These are phyloP conservation scores for Falcaria lacertinaria DNA, from an alignment of 2,888 invertebrate species.

Conservation along the genomic window DNA sequence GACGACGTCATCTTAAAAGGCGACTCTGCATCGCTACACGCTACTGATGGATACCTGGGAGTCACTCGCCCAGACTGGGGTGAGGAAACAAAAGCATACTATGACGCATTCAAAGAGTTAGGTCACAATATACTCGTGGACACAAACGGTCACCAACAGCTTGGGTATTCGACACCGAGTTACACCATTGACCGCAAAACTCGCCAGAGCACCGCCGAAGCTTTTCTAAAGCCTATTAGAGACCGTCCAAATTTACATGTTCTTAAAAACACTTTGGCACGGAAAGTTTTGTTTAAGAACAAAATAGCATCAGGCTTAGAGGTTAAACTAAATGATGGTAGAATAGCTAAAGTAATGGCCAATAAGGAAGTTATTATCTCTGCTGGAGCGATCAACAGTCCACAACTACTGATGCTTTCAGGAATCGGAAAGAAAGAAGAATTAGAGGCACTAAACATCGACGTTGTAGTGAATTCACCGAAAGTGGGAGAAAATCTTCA, in stretches of 20 bases:
- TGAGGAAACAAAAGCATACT: constrained; percentile 43
- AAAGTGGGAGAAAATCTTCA: constrained; percentile 48
- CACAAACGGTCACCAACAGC: constrained; percentile 35
- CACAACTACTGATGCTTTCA: constrained; percentile 51
- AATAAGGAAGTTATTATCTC: constrained; percentile 47
- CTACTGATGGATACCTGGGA: constrained; percentile 30
- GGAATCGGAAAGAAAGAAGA: constrained; percentile 48
- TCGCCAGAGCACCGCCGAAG: constrained; percentile 39
- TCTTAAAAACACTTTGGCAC: constrained; percentile 37
- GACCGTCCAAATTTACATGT: constrained; percentile 41
- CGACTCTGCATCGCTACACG: constrained; percentile 44
- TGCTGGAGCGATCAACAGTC: constrained; percentile 46
- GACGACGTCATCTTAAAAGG: constrained; percentile 18
- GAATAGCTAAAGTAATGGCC: constrained; percentile 21
- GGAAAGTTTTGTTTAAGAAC: constrained; percentile 35
- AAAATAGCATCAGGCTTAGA: constrained; percentile 38
- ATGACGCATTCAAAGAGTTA: constrained; percentile 37
- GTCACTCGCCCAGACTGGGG: constrained; percentile 40
- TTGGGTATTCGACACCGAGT: constrained; percentile 36
- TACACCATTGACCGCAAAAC: constrained; percentile 26
- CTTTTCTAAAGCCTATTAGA: constrained; percentile 38
- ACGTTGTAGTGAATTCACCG: constrained; percentile 31
- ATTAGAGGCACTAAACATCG: constrained; percentile 33
- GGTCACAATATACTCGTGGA: constrained; percentile 38
- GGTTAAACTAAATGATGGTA: constrained; percentile 23